These are phyloP conservation scores for Philhelius pedissequus DNA, from an alignment of 2,888 invertebrate species.

Conservation along the genomic window DNA sequence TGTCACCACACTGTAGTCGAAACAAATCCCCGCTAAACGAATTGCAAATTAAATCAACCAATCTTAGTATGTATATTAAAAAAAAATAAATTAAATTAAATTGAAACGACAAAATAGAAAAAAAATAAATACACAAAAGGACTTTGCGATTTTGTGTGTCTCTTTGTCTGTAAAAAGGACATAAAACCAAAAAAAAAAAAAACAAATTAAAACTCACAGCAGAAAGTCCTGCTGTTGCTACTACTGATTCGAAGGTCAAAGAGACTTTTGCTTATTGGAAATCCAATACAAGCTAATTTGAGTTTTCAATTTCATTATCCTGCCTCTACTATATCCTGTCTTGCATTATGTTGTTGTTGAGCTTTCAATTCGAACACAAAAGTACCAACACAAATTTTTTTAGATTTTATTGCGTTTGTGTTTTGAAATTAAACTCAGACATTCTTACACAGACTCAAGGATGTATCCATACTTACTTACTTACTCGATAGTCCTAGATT, in stretches of 20 bases:
- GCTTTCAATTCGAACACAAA: neutral
- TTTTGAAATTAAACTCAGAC: too few species aligned
- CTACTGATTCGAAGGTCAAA: neutral
- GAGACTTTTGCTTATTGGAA: neutral
- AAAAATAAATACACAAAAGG: neutral
- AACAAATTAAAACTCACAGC: slow-evolving; percentile 34
- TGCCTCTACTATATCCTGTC: slow-evolving; percentile 38
- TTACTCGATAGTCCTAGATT: too few species aligned
- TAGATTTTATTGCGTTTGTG: neutral
- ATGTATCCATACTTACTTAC: too few species aligned
- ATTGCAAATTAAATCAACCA: slow-evolving; percentile 53
- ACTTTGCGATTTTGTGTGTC: neutral
- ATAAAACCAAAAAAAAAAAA: slow-evolving; percentile 17
- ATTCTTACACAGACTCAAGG: neutral
- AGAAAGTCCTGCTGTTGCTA: neutral
- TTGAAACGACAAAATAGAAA: slow-evolving; percentile 2
- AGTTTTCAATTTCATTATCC: slow-evolving; percentile 59
- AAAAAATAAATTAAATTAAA: slow-evolving; percentile 10
- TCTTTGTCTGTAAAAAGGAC: neutral
- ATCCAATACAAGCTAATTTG: slow-evolving; percentile 44
- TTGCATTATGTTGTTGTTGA: neutral
- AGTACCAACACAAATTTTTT: neutral
- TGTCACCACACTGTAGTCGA: slow-evolving; percentile 38
- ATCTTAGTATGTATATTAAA: slow-evolving; percentile 43
- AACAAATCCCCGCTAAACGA: slow-evolving; percentile 45